Evolutionary conservation across 1,140 invertebrate genomes (phyloP), one percentile per base, ranked within the genome.

Genomic region (Diabrotica undecimpunctata): DNA sequence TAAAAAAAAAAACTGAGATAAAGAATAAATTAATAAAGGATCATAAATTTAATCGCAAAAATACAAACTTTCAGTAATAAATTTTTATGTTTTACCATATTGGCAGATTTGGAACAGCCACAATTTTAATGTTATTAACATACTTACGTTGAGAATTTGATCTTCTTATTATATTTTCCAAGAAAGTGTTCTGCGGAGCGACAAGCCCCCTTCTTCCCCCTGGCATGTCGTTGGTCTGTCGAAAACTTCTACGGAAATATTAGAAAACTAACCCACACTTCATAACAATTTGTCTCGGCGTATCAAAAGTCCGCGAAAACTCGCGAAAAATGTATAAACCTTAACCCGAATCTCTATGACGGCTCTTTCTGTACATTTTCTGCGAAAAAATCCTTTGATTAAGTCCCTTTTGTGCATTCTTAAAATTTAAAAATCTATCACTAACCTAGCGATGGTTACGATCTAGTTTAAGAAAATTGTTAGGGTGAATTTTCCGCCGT

Each of bases 181-280:
- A 85, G 84, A 99, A 99, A 73, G 97, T 99, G 83, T 99, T 99
- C 85, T 99, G 97, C 75, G 97, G 97, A 85, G 97, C 97, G 78
- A 99, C 97, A 73, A 99, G 89, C 82, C 97, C 97, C 87, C 94
- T 88, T 79, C 94, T 88, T 82, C 94, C 94, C 80, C 94, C 94
- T 82, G 94, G 93, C 94, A 96, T 96, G 55, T 69, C 66, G 61
- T 37, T 39, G 51, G 35, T 54, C 13, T 55, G 41, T 46, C 41
- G 41, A 46, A 46, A 46, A 46, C 41, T 46, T 46, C 41, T 46
- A 46, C 8, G 41, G n/a, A 10, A 10, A 46, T 46, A 51, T 46
- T 25, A 60, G 50, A 60, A 51, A 36, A 37, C 55, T 57, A 57
- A 57, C 9, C 12, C 36, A 57, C 36, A 25, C 36, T 25, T 57